A percentile compares a stretch with the other conserved stretches of the same genome.
phyloP scores from a whole-genome alignment of 2,113 vertebrate species.

The Copsychus sechellarum region DNA sequence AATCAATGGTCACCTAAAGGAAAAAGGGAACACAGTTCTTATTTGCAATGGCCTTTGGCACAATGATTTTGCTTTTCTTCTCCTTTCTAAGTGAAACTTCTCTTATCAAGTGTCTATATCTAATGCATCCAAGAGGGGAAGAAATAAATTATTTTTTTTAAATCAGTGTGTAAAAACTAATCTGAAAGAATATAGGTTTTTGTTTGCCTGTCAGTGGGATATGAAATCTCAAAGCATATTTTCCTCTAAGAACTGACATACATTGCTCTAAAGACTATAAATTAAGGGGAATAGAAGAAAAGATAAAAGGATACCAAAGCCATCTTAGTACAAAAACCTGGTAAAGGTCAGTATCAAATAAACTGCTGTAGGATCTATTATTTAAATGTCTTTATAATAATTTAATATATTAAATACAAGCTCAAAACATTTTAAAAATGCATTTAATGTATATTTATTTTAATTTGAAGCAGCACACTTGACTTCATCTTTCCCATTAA shows the following conservation, averaged over 20 bases:
- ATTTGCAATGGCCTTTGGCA: not conserved
- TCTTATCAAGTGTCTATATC: not conserved
- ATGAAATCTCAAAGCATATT: not conserved
- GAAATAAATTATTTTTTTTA: not conserved
- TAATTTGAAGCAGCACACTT: not conserved
- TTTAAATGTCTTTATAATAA: not conserved
- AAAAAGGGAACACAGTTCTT: not conserved
- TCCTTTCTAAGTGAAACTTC: not conserved
- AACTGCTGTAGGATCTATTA: not conserved
- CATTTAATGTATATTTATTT: not conserved
- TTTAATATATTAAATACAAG: not conserved
- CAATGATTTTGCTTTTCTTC: not conserved
- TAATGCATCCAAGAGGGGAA: not conserved
- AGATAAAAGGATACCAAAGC: not conserved
- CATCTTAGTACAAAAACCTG: not conserved
- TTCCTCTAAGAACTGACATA: not conserved
- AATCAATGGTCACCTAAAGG: slow-evolving; percentile 93
- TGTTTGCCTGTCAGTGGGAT: not conserved
- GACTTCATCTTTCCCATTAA: not conserved
- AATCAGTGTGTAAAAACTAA: not conserved
- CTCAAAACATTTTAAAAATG: not conserved
- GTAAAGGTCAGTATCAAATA: not conserved
- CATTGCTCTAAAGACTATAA: not conserved
- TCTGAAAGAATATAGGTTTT: not conserved
- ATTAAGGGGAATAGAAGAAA: not conserved